These are phyloP conservation scores for Acleris sparsana DNA, from an alignment of 2,888 invertebrate species.

Conservation along the genomic window DNA sequence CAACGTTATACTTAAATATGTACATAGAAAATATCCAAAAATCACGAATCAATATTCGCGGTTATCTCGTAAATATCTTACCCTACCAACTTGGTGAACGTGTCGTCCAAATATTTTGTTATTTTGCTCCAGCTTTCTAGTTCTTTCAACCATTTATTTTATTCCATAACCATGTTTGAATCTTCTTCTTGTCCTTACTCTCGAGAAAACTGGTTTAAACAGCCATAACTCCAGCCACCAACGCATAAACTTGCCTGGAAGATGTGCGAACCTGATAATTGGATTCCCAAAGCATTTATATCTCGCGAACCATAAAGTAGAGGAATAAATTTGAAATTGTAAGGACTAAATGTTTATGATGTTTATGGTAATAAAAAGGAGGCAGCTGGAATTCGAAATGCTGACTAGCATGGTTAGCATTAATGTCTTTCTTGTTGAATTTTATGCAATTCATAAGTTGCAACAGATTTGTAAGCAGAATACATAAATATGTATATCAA, in stretches of 20 bases:
- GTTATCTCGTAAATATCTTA: no score
- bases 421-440: no score
- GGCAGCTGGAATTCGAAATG: neutral
- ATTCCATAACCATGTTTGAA: neutral
- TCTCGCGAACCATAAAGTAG: conserved; percentile 20
- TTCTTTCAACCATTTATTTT: no score
- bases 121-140: no score
- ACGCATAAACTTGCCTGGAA: conserved; percentile 57
- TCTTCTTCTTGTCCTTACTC: conserved; percentile 29
- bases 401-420: neutral
- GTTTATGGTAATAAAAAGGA: neutral
- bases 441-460: no score
- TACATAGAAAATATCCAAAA: no score
- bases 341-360: conserved; percentile 12
- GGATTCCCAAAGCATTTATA: conserved; percentile 39
- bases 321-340: conserved; percentile 26
- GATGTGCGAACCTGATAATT: conserved; percentile 45
- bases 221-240: conserved; percentile 53
- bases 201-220: conserved; percentile 37
- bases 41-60: no score
- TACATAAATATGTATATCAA: no score
- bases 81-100: no score
- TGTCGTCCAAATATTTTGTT: no score
- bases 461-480: no score
- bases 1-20: no score